phyloP scores from a whole-genome alignment of 2,113 vertebrate genomes.

The Sminthopsis crassicaudata region DNA sequence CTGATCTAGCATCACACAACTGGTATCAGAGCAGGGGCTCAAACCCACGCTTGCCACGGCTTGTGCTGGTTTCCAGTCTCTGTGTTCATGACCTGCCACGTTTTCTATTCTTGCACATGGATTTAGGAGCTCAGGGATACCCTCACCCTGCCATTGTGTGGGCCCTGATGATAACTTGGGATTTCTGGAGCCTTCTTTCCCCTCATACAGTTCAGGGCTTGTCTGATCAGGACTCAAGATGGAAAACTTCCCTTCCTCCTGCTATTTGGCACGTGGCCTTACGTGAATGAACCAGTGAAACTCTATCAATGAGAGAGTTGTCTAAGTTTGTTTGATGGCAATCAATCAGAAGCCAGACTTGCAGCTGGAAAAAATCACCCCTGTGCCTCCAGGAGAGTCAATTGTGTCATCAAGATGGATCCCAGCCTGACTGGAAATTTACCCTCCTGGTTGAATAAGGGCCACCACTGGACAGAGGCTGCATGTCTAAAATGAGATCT shows the following conservation, averaged over 20 bases:
- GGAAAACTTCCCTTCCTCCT: conserved; percentile 47
- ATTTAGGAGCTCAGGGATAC: not conserved
- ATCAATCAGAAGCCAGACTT: not conserved
- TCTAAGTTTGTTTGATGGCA: conserved; percentile 35
- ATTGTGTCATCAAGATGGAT: not conserved
- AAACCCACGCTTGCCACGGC: not conserved
- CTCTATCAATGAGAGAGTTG: conserved; percentile 38
- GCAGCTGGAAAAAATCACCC: not conserved
- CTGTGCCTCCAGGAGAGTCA: not conserved
- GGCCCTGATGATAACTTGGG: not conserved
- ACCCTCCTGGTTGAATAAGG: not conserved
- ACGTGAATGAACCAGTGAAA: not conserved
- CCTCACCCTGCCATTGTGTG: not conserved
- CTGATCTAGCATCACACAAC: not conserved
- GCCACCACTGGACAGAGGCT: not conserved
- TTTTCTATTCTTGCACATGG: not conserved
- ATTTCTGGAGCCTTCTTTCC: conserved; percentile 40
- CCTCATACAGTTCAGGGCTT: conserved; percentile 34
- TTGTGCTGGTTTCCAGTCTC: not conserved
- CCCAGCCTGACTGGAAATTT: not conserved
- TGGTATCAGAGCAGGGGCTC: not conserved
- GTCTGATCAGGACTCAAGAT: not conserved
- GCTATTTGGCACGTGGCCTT: conserved; percentile 8
- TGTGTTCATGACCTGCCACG: not conserved
- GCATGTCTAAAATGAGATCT: not conserved